Conservation (phyloP, 2,113 vertebrate species). For the Gambusia affinis region DNA sequence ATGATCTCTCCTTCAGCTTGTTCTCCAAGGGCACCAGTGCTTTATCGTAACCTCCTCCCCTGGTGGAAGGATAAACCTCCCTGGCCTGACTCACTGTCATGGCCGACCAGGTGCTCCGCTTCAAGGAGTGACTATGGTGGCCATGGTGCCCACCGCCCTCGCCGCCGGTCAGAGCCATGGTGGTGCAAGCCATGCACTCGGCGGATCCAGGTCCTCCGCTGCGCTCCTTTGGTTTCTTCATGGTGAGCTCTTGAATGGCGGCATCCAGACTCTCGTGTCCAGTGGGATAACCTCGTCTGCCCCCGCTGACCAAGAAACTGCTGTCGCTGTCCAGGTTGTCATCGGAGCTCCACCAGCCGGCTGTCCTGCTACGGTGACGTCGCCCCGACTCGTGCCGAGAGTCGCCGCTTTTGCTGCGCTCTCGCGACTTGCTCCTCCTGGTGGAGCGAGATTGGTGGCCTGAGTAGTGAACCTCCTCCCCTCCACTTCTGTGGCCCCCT, state of each 20-base stretch:
- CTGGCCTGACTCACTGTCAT: conserved; percentile 98
- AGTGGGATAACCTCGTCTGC: conserved; percentile 80
- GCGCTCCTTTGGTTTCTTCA: conserved; percentile 89
- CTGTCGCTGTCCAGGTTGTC: conserved; percentile 99
- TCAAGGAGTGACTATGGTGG: conserved; percentile 87
- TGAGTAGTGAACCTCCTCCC: conserved; percentile 82
- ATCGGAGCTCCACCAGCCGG: conserved; percentile 99
- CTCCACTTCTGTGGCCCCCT: conserved; percentile 84
- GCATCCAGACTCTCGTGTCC: conserved; percentile 93
- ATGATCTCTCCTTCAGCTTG: conserved; percentile 93
- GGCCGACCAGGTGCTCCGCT: conserved; percentile 96
- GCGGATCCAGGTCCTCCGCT: conserved; percentile 81
- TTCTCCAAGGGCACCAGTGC: conserved; percentile 89
- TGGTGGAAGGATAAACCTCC: conserved; percentile 88
- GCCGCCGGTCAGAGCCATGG: conserved; percentile 89
- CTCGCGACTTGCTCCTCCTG: conserved; percentile 88
- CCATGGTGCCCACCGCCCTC: conserved; percentile 67
- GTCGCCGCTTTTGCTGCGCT: conserved; percentile 93
- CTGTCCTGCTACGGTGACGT: conserved; percentile 89
- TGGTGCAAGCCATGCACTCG: conserved; percentile 94
- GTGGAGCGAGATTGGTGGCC: conserved; percentile 87
- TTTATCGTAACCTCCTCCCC: conserved; percentile 85
- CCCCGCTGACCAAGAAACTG: conserved; percentile 87
- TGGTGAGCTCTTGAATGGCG: conserved; percentile 95
- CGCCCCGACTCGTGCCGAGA: conserved; percentile 84